These are phyloP conservation scores for Galerucella nymphaeae DNA, from an alignment of 2,888 invertebrate genomes.

Conservation along the genomic window DNA sequence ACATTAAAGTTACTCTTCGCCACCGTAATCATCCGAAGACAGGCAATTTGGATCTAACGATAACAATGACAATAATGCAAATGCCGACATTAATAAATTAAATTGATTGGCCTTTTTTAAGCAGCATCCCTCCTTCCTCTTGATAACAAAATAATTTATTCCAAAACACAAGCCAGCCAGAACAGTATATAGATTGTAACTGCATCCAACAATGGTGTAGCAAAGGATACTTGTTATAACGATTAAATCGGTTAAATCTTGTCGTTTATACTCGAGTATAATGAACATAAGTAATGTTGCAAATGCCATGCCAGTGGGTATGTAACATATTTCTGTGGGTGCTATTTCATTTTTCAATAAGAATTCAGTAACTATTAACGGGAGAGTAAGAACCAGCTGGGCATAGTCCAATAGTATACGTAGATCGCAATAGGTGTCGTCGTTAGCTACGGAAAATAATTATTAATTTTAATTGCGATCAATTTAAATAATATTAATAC, in stretches of 20 bases:
- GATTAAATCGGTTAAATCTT: conserved; percentile 50
- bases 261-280: conserved; percentile 46
- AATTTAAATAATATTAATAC: conserved; percentile 5
- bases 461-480: neutral
- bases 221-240: conserved; percentile 41
- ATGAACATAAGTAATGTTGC: conserved; percentile 44
- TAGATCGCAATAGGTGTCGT: conserved; percentile 47
- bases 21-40: neutral
- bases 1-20: neutral
- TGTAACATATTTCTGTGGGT: conserved; percentile 41
- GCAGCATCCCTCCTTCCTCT: conserved; percentile 30
- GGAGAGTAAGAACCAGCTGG: conserved; percentile 43
- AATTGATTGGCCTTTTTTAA: conserved; percentile 24
- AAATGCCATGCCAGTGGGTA: conserved; percentile 46
- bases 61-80: conserved; percentile 30
- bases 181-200: conserved; percentile 15
- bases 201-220: conserved; percentile 13
- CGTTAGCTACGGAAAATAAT: conserved; percentile 38
- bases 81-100: conserved; percentile 31
- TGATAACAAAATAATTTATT: conserved; percentile 25
- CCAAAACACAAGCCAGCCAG: conserved; percentile 19
- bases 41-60: conserved; percentile 28
- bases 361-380: conserved; percentile 47
- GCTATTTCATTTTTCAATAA: conserved; percentile 45
- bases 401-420: conserved; percentile 48